Percentiles rank a stretch among this genome's conserved stretches.
Conservation (phyloP, 2,888 invertebrate genomes). For the Dastarcus helophoroides region DNA sequence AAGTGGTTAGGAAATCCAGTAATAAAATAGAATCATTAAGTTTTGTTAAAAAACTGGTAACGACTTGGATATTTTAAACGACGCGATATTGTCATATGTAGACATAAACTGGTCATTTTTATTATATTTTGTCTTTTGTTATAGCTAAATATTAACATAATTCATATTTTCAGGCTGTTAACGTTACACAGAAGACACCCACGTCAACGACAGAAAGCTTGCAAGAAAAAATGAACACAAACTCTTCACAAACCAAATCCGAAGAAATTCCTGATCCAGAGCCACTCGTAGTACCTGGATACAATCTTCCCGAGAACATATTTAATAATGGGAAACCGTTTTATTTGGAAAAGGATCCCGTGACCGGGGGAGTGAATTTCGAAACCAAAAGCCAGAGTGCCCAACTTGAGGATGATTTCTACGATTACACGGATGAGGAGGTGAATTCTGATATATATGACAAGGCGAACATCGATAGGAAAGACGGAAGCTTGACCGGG, state of each 20-base stretch:
- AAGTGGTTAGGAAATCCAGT: too few species aligned
- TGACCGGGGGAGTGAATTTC: conserved; percentile 54
- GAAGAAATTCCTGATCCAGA: conserved; percentile 36
- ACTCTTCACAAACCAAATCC: conserved; percentile 11
- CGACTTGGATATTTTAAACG: too few species aligned
- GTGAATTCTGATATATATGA: conserved; percentile 28
- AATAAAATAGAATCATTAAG: too few species aligned
- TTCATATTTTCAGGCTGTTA: too few species aligned
- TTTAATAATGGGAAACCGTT: conserved; percentile 61
- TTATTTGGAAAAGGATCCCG: conserved; percentile 55
- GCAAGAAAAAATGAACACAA: too few species aligned
- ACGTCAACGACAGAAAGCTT: too few species aligned
- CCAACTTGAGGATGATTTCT: conserved; percentile 23
- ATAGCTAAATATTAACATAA: too few species aligned
- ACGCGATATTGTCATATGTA: too few species aligned
- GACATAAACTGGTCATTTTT: too few species aligned
- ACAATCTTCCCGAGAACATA: conserved; percentile 43
- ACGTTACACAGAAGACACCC: too few species aligned
- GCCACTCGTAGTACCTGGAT: conserved; percentile 33
- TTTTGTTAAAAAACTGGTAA: too few species aligned
- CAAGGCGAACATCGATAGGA: conserved; percentile 36
- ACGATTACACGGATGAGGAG: conserved; percentile 28
- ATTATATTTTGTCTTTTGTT: too few species aligned
- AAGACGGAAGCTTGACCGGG: conserved; percentile 32
- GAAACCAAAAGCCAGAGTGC: conserved; percentile 41